Conservation (phyloP, 2,888 invertebrate genomes). For the Alsophila aescularia region DNA sequence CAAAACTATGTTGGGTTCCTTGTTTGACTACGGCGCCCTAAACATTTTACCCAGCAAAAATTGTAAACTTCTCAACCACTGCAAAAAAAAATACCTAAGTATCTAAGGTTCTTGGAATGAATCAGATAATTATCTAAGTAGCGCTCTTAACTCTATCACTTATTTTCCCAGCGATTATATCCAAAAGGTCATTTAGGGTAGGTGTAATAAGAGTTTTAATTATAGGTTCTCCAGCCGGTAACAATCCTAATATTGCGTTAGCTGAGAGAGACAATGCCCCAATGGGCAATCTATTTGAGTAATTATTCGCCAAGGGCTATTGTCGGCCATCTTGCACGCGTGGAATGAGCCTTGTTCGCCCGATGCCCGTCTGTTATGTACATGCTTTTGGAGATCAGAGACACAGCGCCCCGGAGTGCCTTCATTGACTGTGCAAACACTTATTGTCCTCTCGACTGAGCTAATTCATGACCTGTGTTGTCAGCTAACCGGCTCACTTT, state of each 20-base stretch:
- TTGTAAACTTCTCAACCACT: no score
- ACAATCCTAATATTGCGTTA: slow-evolving; percentile 68
- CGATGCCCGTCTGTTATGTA: slow-evolving; percentile 72
- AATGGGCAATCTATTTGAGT: slow-evolving; percentile 85
- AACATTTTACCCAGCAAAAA: no score
- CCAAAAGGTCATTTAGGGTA: slow-evolving; percentile 23
- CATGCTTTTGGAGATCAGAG: slow-evolving; percentile 68
- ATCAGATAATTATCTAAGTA: no score
- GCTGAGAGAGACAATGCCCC: slow-evolving; percentile 78
- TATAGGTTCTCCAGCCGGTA: slow-evolving; percentile 59
- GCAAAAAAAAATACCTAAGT: no score
- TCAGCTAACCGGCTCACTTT: slow-evolving; percentile 29
- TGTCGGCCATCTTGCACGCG: slow-evolving; percentile 82
- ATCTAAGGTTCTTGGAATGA: no score
- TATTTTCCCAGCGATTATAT: slow-evolving; percentile 5
- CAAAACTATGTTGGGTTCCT: no score
- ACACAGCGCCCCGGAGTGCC: slow-evolving; percentile 64
- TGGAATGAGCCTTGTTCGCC: slow-evolving; percentile 80
- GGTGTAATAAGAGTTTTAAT: slow-evolving; percentile 40
- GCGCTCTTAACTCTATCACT: background rate
- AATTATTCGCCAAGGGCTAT: slow-evolving; percentile 83
- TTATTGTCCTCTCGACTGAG: slow-evolving; percentile 53
- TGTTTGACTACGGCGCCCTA: no score
- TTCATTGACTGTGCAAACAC: slow-evolving; percentile 64
- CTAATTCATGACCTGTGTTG: slow-evolving; percentile 47